Percentiles rank a stretch among this genome's conserved stretches.
These are phyloP conservation scores for Turritopsis rubra DNA, from an alignment of 30 jellyfish, hydroid and myxozoan genomes.

Conservation along the genomic window DNA sequence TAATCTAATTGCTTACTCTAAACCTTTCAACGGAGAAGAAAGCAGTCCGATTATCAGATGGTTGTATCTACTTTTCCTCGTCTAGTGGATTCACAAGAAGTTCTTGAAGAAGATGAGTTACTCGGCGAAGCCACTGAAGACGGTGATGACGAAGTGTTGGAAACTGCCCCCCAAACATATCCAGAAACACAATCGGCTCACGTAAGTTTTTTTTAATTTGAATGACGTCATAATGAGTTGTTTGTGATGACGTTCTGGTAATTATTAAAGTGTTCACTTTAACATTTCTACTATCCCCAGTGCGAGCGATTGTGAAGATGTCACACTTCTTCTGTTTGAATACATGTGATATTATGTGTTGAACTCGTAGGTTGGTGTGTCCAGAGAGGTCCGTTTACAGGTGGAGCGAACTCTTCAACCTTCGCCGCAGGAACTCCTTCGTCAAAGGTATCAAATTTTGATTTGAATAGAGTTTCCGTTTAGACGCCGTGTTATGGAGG, in stretches of 20 bases:
- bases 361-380: not conserved
- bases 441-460: slow-evolving; percentile 36
- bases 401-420: slow-evolving; percentile 14
- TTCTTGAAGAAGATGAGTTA: slow-evolving; percentile 21
- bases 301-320: not conserved
- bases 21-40: too few relatives aligned
- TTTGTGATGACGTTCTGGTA: too few relatives aligned
- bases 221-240: too few relatives aligned
- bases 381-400: slow-evolving; percentile 16
- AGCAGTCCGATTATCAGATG: not conserved
- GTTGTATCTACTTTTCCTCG: slow-evolving; percentile 1
- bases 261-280: too few relatives aligned
- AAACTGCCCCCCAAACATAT: slow-evolving; percentile 7
- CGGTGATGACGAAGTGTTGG: slow-evolving; percentile 32
- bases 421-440: slow-evolving; percentile 24
- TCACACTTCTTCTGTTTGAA: not conserved
- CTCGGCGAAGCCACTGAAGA: slow-evolving; percentile 28
- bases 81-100: slow-evolving; percentile 19
- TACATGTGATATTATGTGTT: not conserved
- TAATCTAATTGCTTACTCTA: too few relatives aligned
- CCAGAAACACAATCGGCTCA: not conserved
- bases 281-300: too few relatives aligned
- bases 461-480: too few relatives aligned
- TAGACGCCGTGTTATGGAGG: too few relatives aligned
- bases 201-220: not conserved